Percentiles rank a stretch among this genome's conserved stretches.
Evolutionary conservation across 2,797 vertebrate species (phyloP).

Genomic region (Leptoclinus maculatus): DNA sequence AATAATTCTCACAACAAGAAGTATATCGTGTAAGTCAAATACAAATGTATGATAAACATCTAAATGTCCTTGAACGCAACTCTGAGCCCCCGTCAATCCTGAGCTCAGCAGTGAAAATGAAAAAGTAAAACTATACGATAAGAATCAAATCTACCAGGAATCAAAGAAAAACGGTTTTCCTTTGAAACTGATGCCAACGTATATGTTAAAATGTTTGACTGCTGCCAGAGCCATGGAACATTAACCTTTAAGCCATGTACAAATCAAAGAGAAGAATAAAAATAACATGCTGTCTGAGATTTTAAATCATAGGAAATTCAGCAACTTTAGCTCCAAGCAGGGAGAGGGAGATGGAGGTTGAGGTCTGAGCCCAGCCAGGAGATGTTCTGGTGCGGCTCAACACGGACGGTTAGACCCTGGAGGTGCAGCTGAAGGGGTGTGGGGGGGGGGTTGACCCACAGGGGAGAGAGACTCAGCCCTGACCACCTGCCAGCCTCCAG

Average conservation of each 20-base stretch:
- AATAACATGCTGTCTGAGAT: neutral
- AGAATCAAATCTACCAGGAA: slow-evolving; percentile 26
- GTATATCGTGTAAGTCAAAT: neutral
- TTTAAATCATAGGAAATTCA: slow-evolving; percentile 21
- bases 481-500: slow-evolving; percentile 67
- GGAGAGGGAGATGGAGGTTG: slow-evolving; percentile 4
- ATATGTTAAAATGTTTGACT: slow-evolving; percentile 8
- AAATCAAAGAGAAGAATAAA: neutral
- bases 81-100: neutral
- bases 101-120: slow-evolving; percentile 32
- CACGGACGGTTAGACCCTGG: slow-evolving; percentile 8
- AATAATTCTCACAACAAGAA: neutral
- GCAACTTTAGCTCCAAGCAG: slow-evolving; percentile 29
- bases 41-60: slow-evolving; percentile 20
- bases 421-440: slow-evolving; percentile 29
- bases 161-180: slow-evolving; percentile 18
- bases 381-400: slow-evolving; percentile 38
- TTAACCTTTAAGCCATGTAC: slow-evolving; percentile 17
- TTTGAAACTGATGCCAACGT: slow-evolving; percentile 10
- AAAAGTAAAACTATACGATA: neutral
- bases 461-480: slow-evolving; percentile 54
- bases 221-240: neutral
- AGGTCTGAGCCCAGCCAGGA: slow-evolving; percentile 26
- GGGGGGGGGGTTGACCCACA: slow-evolving; percentile 12
- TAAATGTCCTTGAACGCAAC: neutral